Conservation (phyloP, 2,888 invertebrate genomes). For the Leuctra nigra region DNA sequence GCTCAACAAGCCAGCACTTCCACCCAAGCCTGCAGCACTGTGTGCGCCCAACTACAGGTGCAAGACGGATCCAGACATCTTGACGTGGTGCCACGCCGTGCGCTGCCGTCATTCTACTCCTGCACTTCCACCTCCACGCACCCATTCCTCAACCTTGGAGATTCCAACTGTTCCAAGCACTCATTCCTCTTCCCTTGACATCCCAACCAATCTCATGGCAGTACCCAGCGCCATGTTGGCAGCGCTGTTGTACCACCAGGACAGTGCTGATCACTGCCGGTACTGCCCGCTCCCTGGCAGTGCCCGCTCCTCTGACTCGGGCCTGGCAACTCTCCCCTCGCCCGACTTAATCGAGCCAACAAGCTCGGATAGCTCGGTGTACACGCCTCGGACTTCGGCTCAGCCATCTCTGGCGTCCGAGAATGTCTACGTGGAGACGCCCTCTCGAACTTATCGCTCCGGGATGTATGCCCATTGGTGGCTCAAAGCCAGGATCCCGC, state of each 20-base stretch:
- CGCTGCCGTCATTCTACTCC: too few relatives aligned
- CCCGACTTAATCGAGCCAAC: conserved; percentile 47
- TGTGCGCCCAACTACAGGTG: conserved; percentile 19
- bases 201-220: conserved; percentile 44
- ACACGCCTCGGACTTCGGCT: conserved; percentile 59
- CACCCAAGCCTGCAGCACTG: conserved; percentile 19
- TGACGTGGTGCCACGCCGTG: conserved; percentile 22
- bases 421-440: conserved; percentile 44
- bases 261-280: conserved; percentile 12
- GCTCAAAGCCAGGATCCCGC: conserved; percentile 80
- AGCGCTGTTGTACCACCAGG: conserved; percentile 43
- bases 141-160: conserved; percentile 21
- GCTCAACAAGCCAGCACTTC: conserved; percentile 12
- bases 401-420: conserved; percentile 52
- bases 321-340: conserved; percentile 71
- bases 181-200: conserved; percentile 51
- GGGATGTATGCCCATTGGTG: conserved; percentile 90
- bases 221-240: conserved; percentile 49
- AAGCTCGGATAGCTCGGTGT: conserved; percentile 35
- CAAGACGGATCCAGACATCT: conserved; percentile 18
- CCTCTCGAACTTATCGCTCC: conserved; percentile 61
- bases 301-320: conserved; percentile 60
- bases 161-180: conserved; percentile 36
- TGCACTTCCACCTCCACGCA: conserved; percentile 18
- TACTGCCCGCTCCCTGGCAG: conserved; percentile 23